Conservation (phyloP, 2,888 invertebrate species). For the Malachius bipustulatus region DNA sequence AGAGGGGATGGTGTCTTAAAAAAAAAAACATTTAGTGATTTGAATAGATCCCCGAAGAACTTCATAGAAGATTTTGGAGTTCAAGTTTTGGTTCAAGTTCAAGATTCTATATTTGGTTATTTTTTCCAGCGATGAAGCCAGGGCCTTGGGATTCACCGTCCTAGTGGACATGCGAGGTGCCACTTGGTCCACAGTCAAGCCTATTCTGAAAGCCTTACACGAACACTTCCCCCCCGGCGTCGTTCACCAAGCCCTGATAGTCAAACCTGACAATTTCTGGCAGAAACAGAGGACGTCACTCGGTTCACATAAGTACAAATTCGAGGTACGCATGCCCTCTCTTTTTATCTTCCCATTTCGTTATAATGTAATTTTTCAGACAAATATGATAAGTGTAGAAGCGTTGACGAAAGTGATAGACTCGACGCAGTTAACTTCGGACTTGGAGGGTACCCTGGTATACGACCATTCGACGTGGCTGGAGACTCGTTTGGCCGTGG, state of each 20-base stretch:
- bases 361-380: constrained; percentile 47
- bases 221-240: constrained; percentile 86
- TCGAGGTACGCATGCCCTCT: constrained; percentile 63
- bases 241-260: constrained; percentile 90
- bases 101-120: no score
- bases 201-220: constrained; percentile 91
- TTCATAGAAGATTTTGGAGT: no score
- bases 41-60: no score
- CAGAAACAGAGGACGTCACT: constrained; percentile 97
- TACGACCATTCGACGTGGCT: constrained; percentile 98
- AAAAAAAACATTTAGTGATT: no score
- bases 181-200: constrained; percentile 94
- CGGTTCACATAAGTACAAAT: constrained; percentile 96
- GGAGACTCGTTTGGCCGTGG: constrained; percentile 84
- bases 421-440: constrained; percentile 79
- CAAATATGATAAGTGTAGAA: constrained; percentile 92
- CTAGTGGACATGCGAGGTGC: constrained; percentile 96
- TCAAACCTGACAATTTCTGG: constrained; percentile 99
- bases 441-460: constrained; percentile 84
- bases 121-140: constrained; percentile 66
- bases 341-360: constrained; percentile 4
- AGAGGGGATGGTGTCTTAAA: no score
- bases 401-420: constrained; percentile 88
- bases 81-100: no score
- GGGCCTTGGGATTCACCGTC: constrained; percentile 85